Base-by-base conservation (phyloP, 1,140 invertebrate species). In the Vollenhovia emeryi region DNA sequence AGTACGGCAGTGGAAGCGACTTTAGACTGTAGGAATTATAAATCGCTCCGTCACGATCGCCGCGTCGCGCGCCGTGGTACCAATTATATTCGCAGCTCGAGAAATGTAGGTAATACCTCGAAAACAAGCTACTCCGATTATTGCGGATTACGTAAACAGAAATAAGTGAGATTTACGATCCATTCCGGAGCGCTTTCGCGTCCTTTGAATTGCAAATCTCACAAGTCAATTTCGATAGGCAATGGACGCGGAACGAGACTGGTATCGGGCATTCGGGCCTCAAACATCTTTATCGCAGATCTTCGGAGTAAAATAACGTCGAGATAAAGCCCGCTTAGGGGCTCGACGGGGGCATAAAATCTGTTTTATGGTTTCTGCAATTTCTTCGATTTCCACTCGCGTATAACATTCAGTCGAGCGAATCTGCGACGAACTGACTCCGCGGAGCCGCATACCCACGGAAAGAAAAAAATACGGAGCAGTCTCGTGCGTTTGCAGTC, bases 11-110 rank as follows among this genome's bases (percentile, higher is more conserved):
- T 52, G 33, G 15, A 68, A 68, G 21, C 45, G 36, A 68, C 60
- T 79, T 73, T 68, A 52, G 30, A 52, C 15, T 55, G 43, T 18
- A 68, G 15, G 8, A 79, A 79, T 79, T 68, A 40, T 52, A 79
- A 79, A 55, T 79, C 62, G 21, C 15, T 52, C 36, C n/a, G 21
- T 79, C 45, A 68, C 30, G 2, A 62, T 15, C 60, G 21, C 15
- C 21, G 48, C 13, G 18, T 30, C n/a, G 27, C 24, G 36, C 74
- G 30, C 50, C 45, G 57, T 24, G 40, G n/a, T 40, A 60, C 30
- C 33, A 79, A 79, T 79, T 79, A 78, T 33, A 78, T 30, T 13
- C 30, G 24, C 27, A 52, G 30, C 36, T 79, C 30, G 15, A 21
- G 30, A 50, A n/a, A 21, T 13, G 50, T 24, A 18, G 15, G n/a